Base-by-base conservation (phyloP, 2,888 invertebrate genomes). In the Opisthograptis luteolata region DNA sequence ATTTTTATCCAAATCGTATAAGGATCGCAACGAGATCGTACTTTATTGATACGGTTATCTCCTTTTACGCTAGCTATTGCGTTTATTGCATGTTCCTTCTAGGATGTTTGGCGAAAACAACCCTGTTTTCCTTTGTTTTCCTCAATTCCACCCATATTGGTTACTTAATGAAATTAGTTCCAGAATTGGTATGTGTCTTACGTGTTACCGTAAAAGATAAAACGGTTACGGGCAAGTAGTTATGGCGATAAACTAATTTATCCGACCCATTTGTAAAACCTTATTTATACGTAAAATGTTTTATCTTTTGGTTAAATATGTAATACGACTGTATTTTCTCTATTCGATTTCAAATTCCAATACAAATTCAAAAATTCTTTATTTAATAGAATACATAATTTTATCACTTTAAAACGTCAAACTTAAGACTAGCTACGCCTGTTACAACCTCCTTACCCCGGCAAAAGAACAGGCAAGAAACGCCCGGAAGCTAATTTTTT, bases 21-120 rank as follows among this genome's bases (percentile, higher is more conserved):
- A 45, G 55, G 53, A 61, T 60, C 49, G 51, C 34, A 52, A 62
- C 50, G 40, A 62, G 51, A 61, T 62, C 55, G 51, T 55, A 53
- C 48, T 62, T 63, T 63, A 66, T 62, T 55, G 63, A 57, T 62
- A 65, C 54, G 43, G 66, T 59, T 63, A 60, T 60, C 49, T 58
- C 46, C 44, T 35, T 40, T 48, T 50, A 46, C 40, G 37, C 39
- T 28, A 51, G 49, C 48, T 53, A 54, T 52, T 43, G 46, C 55
- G 51, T 58, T 58, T 57, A 62, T 55, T 53, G 46, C 53, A 45
- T 57, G 55, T 59, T 55, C 53, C 46, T 48, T 36, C 44, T 51
- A 54, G 46, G 40, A 54, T 49, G 51, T 52, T 45, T 37, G 43
- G 49, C 45, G 37, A 49, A 43, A 56, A 43, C 46, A 44, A 47